Evolutionary conservation across 2,888 invertebrate species (phyloP).

Genomic region (Trissolcus japonicus): DNA sequence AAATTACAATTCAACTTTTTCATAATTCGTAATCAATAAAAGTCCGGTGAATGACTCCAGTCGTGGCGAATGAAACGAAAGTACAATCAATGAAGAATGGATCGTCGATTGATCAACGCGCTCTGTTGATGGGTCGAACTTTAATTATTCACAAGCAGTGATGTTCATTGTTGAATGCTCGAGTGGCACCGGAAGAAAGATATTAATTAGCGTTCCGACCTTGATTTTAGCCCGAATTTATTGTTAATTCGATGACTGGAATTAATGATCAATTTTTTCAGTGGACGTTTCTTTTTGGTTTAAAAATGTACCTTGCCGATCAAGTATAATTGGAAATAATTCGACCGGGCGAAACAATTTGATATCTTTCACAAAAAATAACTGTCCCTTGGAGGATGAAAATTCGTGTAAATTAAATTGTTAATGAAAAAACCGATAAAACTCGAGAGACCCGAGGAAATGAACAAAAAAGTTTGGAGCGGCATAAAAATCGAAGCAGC

Average conservation of each 20-base stretch:
- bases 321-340: no score
- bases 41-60: constrained; percentile 22
- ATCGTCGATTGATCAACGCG: constrained; percentile 33
- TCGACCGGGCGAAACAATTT: no score
- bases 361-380: neutral
- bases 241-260: constrained; percentile 6
- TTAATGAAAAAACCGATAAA: neutral
- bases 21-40: constrained; percentile 44
- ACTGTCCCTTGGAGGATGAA: neutral
- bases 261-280: no score
- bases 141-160: constrained; percentile 32
- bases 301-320: no score
- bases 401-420: no score
- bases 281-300: no score
- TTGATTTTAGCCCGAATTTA: neutral
- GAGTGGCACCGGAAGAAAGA: constrained; percentile 24
- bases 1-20: constrained; percentile 45
- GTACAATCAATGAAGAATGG: constrained; percentile 42
- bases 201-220: constrained; percentile 26
- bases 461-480: constrained; percentile 16
- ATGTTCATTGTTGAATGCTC: constrained; percentile 25
- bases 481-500: constrained; percentile 24
- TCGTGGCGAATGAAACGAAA: constrained; percentile 26
- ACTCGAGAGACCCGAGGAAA: neutral
- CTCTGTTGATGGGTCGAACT: constrained; percentile 19